Base-by-base conservation (phyloP, 1,140 invertebrate species). In the Apis florea region DNA sequence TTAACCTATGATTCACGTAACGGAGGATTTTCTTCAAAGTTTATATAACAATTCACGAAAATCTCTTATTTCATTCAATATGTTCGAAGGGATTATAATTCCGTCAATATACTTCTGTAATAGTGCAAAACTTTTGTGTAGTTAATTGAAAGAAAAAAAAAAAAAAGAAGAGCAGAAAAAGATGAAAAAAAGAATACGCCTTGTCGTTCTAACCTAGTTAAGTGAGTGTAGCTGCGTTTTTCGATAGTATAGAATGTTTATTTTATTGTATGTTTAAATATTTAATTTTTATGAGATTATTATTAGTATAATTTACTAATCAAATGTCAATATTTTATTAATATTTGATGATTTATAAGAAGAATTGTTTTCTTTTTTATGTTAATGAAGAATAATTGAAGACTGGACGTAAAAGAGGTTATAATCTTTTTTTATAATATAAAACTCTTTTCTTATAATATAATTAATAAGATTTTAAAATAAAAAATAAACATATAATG, bases 141-240 rank as follows among this genome's bases (percentile, higher is more conserved):
- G 68, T 0, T 3, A 58, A 31, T n/a, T 0, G 21, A 66, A 47
- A 19, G 24, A 66, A 19, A 13, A 1, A 24, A 3, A 24, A 31
- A 26, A 24, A 3, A 24, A 31, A 26, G 49, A 54, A 0, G 1
- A 9, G 24, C 59, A 9, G 15, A 24, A 31, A 10, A 63, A 8
- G 17, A 0, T 0, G 59, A 64, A 64, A 73, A 26, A 70, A 31
- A 73, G 56, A 63, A 19, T 59, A 51, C 26, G 61, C 47, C 59
- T 83, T 53, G 59, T 86, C 83, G 69, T 85, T 82, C 26, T n/a
- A 85, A 53, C 63, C 66, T 86, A 86, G 83, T 79, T 64, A 72
- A 83, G 49, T 19, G 74, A 69, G 69, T 59, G 17, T 26, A 73
- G 56, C 61, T 72, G 31, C 70, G 64, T 84, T 54, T 76, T 76